Conservation (phyloP, 2,888 invertebrate species). For the Acanthosepion pharaonis region DNA sequence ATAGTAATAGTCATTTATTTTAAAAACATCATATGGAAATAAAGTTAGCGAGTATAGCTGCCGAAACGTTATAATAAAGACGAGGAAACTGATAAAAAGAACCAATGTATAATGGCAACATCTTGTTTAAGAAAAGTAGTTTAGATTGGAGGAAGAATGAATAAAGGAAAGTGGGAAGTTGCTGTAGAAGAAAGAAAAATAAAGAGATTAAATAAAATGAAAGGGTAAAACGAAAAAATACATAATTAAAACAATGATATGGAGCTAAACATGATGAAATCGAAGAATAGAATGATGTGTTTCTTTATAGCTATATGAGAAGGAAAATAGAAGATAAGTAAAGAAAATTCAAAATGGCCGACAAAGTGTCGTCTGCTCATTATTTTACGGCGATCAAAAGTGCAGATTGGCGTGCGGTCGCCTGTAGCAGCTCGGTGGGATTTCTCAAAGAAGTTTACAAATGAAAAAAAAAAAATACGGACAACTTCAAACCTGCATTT, state of each 20-base stretch:
- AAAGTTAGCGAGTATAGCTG: too few relatives aligned
- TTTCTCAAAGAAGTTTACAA: not conserved
- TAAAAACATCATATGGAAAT: too few relatives aligned
- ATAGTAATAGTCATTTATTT: too few relatives aligned
- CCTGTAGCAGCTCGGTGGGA: constrained; percentile 33
- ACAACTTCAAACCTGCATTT: not conserved
- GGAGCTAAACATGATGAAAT: not conserved
- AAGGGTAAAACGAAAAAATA: not conserved
- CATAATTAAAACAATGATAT: not conserved
- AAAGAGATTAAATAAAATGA: not conserved
- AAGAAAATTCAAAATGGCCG: not conserved
- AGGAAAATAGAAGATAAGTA: not conserved
- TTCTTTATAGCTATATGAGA: not conserved
- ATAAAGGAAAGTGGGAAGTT: not conserved
- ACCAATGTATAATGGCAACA: too few relatives aligned
- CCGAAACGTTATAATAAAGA: too few relatives aligned
- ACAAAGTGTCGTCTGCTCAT: constrained; percentile 33
- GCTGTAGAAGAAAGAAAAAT: not conserved
- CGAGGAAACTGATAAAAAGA: too few relatives aligned
- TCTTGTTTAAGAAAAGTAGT: too few relatives aligned
- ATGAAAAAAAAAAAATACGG: not conserved
- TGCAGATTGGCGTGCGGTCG: not conserved
- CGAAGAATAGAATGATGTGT: not conserved
- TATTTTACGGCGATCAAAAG: not conserved
- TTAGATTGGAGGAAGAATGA: not conserved